Base-by-base conservation (phyloP, 1,140 invertebrate genomes). In the Neodiprion lecontei region DNA sequence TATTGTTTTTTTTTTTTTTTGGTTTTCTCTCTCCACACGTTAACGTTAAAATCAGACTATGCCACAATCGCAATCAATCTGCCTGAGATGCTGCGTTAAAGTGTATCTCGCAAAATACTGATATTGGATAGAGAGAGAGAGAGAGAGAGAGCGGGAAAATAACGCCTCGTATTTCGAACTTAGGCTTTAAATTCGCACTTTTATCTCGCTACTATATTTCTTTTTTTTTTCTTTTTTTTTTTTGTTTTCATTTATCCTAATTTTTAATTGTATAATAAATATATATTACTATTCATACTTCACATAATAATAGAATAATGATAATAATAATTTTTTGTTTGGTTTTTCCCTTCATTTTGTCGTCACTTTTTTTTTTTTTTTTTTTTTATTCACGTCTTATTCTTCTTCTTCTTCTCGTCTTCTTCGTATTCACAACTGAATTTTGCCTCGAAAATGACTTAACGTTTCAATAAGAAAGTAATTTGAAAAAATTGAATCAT, bases 231-330 rank as follows among this genome's bases (percentile, higher is more conserved):
- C 17, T 21, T 74, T 79, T 53, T 74, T 79, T 2, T 21, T 21
- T 21, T 21, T 21, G 17, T 21, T 21, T 21, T 21, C 17, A 21
- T 21, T 21, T 40, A 5, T 40, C 28, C 28, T 40, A 40, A 40
- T 40, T 61, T 53, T n/a, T 14, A 76, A 83, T 87, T 78, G 84
- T 87, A 85, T 87, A 86, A 86, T 87, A 86, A 84, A 87, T 86
- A 86, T 83, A 85, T 86, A 82, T 87, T 87, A 88, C 83, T 83
- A 69, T 81, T 81, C 85, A 85, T 86, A 85, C 80, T 86, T 79
- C 82, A 84, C 79, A 80, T 84, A 82, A 85, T 84, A 85, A 86
- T 84, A 40, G 1, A 40, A 40, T 40, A 40, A 40, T 40, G 28
- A 40, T 40, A 40, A 40, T 40, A 40, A 40, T 40, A 40, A 40